Evolutionary conservation across 2,113 vertebrate species (phyloP).

Genomic region (Papio anubis): DNA sequence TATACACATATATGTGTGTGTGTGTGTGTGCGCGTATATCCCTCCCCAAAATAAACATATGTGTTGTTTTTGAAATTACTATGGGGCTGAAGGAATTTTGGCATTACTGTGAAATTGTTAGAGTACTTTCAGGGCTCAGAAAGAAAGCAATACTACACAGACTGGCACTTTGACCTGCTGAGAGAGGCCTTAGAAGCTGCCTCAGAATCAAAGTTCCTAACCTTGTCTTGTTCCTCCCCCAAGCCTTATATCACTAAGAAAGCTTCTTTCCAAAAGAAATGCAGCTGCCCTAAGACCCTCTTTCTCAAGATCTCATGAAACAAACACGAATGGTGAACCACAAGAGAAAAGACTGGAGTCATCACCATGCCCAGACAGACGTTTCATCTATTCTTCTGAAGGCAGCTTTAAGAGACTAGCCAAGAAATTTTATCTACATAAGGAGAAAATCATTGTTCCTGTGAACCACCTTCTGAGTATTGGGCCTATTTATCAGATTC

Average conservation of each 20-base stretch:
- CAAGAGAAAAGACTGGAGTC: background rate
- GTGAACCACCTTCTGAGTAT: background rate
- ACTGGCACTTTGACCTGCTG: background rate
- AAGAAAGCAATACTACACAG: background rate
- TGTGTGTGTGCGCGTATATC: background rate
- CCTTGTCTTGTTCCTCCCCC: background rate
- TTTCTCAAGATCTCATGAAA: background rate
- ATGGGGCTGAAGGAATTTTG: background rate
- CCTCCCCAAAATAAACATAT: background rate
- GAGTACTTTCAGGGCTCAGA: background rate
- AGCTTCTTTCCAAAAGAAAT: background rate
- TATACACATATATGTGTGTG: too few species aligned
- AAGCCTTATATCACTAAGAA: background rate
- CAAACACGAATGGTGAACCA: background rate
- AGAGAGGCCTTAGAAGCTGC: background rate
- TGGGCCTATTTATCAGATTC: background rate
- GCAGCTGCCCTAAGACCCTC: background rate
- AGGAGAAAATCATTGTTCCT: background rate
- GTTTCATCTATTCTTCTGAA: background rate
- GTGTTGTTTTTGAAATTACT: background rate
- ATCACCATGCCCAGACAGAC: background rate
- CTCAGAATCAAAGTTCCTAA: background rate
- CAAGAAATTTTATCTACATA: background rate
- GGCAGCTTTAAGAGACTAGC: background rate
- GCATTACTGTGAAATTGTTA: background rate